Percentiles rank a stretch among this genome's conserved stretches.
Conservation (phyloP, 2,797 vertebrate genomes). For the Syndactyla subalaris region DNA sequence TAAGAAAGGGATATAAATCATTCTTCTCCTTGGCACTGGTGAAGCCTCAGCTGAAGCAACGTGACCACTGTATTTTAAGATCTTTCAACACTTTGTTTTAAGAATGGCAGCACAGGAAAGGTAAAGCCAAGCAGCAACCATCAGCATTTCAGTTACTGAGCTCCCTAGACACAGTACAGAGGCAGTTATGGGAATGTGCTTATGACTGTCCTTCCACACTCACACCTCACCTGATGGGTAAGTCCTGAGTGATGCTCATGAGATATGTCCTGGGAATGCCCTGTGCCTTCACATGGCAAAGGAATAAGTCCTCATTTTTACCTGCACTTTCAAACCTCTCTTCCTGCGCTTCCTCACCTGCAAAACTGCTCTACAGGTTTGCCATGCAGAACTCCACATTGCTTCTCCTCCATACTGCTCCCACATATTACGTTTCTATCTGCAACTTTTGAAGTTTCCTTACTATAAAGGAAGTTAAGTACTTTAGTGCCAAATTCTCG, state of each 20-base stretch:
- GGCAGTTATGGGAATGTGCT: neutral
- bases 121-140: neutral
- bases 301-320: neutral
- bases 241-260: neutral
- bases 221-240: neutral
- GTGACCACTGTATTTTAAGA: neutral
- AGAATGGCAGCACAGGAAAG: neutral
- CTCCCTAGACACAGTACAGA: neutral
- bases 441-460: neutral
- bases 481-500: neutral
- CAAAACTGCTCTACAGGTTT: neutral
- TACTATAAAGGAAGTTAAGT: neutral
- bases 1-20: neutral
- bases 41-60: neutral
- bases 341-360: neutral
- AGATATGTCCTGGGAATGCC: neutral
- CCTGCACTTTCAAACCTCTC: neutral
- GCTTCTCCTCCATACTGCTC: neutral
- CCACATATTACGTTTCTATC: neutral
- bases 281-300: neutral
- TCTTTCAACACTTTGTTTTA: neutral
- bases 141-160: neutral
- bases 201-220: neutral
- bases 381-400: neutral
- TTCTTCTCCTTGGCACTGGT: neutral